These are phyloP conservation scores for Agonopterix subpropinquella DNA, from an alignment of 2,888 invertebrate genomes.

Conservation along the genomic window DNA sequence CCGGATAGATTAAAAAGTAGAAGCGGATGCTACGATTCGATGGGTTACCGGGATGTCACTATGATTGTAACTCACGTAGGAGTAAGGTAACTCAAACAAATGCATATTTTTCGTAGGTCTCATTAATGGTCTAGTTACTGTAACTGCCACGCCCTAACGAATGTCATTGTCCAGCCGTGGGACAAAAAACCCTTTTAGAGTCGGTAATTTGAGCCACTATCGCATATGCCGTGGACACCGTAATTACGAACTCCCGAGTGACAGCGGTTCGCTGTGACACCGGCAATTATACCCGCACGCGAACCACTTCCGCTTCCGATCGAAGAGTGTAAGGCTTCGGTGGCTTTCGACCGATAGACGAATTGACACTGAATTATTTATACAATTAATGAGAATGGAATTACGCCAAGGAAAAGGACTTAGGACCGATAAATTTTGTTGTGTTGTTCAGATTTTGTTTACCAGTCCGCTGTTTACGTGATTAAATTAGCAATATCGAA, in stretches of 20 bases:
- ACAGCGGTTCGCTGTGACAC: constrained; percentile 44
- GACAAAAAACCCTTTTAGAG: background rate
- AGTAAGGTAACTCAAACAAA: too few relatives aligned
- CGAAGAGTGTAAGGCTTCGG: constrained; percentile 50
- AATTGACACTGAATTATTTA: background rate
- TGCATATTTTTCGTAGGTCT: too few relatives aligned
- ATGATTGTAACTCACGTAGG: too few relatives aligned
- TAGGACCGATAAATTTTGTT: too few relatives aligned
- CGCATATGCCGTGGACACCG: constrained; percentile 37
- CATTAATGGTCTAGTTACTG: too few relatives aligned
- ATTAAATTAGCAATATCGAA: too few relatives aligned
- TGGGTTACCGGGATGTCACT: background rate
- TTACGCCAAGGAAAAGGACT: too few relatives aligned
- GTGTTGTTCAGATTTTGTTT: too few relatives aligned
- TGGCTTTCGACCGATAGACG: constrained; percentile 14
- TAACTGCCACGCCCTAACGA: too few relatives aligned
- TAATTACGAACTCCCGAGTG: constrained; percentile 28
- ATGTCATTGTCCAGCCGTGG: background rate
- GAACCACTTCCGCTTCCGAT: constrained; percentile 65
- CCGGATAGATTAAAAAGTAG: constrained; percentile 35
- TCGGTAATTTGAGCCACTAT: constrained; percentile 3
- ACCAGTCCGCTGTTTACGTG: too few relatives aligned
- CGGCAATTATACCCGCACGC: constrained; percentile 59
- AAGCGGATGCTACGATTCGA: constrained; percentile 20
- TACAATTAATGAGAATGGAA: too few relatives aligned